These are phyloP conservation scores for Phanerotoma sp. DNA, from an alignment of 2,888 invertebrate species.

Conservation along the genomic window DNA sequence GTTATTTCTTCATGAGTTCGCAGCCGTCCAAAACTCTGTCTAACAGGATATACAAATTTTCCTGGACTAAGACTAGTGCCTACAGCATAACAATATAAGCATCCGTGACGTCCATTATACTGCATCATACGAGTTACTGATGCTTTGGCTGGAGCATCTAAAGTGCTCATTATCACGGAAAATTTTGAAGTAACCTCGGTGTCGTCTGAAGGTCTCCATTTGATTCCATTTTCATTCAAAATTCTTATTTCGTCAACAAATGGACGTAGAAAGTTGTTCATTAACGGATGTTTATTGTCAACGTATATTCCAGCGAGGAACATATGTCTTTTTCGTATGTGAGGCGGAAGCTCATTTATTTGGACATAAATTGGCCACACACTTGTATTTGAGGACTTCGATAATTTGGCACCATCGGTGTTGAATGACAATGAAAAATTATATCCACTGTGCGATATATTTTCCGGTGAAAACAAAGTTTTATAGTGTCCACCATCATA, in stretches of 20 bases:
- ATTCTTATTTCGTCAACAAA: slow-evolving; percentile 11
- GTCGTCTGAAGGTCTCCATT: slow-evolving; percentile 10
- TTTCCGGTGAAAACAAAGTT: neutral
- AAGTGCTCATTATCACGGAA: neutral
- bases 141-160: slow-evolving; percentile 25
- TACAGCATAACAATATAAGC: slow-evolving; percentile 22
- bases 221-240: slow-evolving; percentile 7
- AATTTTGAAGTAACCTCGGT: neutral
- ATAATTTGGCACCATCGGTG: no score
- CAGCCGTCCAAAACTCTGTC: neutral
- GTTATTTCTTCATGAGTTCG: neutral
- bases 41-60: neutral
- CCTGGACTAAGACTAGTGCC: neutral
- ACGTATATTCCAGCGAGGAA: slow-evolving; percentile 22
- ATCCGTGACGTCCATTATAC: slow-evolving; percentile 26
- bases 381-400: no score
- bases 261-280: slow-evolving; percentile 12
- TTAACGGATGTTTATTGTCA: slow-evolving; percentile 13
- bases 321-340: no score
- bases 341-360: no score
- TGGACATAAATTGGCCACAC: no score
- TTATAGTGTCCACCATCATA: slow-evolving; percentile 24
- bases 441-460: neutral
- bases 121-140: slow-evolving; percentile 20
- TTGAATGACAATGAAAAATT: slow-evolving; percentile 27